phyloP scores from a whole-genome alignment of 2,113 vertebrate genomes.

The Boleophthalmus pectinirostris region DNA sequence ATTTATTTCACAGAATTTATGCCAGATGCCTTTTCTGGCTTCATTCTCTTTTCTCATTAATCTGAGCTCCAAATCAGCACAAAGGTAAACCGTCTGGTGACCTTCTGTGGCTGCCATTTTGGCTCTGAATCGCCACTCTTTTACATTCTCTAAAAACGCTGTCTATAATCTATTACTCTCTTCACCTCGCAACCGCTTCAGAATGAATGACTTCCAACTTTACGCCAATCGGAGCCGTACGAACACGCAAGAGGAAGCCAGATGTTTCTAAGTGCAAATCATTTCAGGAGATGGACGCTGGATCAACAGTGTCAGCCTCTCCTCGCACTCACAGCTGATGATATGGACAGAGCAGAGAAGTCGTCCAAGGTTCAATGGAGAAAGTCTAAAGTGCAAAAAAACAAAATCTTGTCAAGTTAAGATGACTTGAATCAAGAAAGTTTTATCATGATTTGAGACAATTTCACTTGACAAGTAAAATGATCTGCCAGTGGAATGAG shows the following conservation, averaged over 20 bases:
- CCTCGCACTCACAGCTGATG: not conserved
- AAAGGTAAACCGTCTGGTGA: not conserved
- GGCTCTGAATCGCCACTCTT: not conserved
- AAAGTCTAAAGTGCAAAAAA: not conserved
- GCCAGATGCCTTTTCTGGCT: conserved; percentile 2
- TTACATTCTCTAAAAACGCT: not conserved
- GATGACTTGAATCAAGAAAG: too few relatives aligned
- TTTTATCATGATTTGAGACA: too few relatives aligned
- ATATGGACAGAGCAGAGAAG: not conserved
- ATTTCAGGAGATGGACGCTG: not conserved
- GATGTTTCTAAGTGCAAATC: not conserved
- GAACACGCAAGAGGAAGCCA: not conserved
- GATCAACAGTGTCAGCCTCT: not conserved
- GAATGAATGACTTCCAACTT: not conserved
- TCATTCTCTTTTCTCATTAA: not conserved
- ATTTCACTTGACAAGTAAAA: too few relatives aligned
- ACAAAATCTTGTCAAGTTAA: too few relatives aligned
- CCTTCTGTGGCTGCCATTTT: not conserved
- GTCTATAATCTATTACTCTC: not conserved
- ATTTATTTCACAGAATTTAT: not conserved
- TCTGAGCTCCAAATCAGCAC: not conserved
- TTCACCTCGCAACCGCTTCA: not conserved
- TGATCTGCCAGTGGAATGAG: too few relatives aligned
- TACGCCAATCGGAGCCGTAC: not conserved
- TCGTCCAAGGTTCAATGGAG: not conserved